Evolutionary conservation across 1,140 invertebrate species (phyloP), one percentile per base, ranked within the genome.

Genomic region (Melitaea cinxia): DNA sequence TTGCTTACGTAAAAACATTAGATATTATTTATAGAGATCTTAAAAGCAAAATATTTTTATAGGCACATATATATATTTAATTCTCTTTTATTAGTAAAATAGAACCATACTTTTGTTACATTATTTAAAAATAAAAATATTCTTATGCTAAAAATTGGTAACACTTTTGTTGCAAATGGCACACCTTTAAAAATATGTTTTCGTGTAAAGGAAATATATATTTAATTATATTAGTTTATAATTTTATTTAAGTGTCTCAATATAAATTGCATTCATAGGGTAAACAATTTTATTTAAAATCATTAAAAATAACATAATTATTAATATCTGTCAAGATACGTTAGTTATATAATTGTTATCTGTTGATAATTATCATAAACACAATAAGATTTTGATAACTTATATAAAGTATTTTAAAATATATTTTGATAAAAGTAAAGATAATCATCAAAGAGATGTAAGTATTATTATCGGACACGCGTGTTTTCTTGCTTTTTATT

Each of bases 401-500:
- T 42, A 42, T 17, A 42, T 42, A 42, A 42, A 42, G 17, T 42
- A 42, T 42, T 17, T 6, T 33, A 33, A 7, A 33, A 33, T 9
- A n/a, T 9, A 7, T 33, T 10, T 4, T 42, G 37, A 17, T 4
- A 17, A 15, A 17, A 17, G 0, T 39, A 5, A 39, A 15, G 35
- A 14, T n/a, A 4, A 33, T 33, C 30, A 33, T 17, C 15, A n/a
- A 14, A 37, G 14, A 4, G 14, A 17, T 17, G 2, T 17, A 42
- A 42, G 37, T 42, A 42, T 21, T 21, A 21, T 65, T 67, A 90
- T 69, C 89, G 87, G 4, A 91, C 82, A 62, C 88, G 83, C 33
- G 86, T 84, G 33, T 82, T 88, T 15, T 83, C 78, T 68, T 91
- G 92, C 73, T 94, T 94, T 83, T 91, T 94, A 47, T 47, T 47